phyloP scores from a whole-genome alignment of 2,888 invertebrate genomes.

The Euclidia mi region DNA sequence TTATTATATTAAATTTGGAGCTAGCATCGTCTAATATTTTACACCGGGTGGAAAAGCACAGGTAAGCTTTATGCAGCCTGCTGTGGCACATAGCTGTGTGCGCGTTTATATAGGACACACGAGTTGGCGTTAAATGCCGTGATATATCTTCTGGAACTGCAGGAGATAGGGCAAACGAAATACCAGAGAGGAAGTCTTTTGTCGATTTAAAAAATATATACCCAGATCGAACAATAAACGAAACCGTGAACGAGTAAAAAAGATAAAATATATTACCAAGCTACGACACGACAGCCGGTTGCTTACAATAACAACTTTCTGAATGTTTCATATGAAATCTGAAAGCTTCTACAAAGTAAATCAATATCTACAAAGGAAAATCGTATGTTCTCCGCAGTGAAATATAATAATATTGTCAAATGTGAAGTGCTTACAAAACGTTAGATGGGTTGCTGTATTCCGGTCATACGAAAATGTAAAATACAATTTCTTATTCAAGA shows the following conservation, averaged over 20 bases:
- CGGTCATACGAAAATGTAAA: conserved; percentile 40
- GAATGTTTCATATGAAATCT: conserved; percentile 37
- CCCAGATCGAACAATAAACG: neutral
- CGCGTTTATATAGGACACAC: conserved; percentile 54
- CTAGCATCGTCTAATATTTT: conserved; percentile 54
- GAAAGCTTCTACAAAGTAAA: conserved; percentile 36
- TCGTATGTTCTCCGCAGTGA: conserved; percentile 40
- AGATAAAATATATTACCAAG: neutral
- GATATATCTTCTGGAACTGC: conserved; percentile 64
- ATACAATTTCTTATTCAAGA: conserved; percentile 54
- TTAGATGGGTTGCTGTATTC: conserved; percentile 37
- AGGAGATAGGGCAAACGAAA: conserved; percentile 56
- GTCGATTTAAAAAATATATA: conserved; percentile 34
- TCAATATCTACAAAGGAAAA: conserved; percentile 45
- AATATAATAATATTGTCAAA: conserved; percentile 49
- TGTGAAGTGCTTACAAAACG: conserved; percentile 41
- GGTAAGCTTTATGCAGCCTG: conserved; percentile 58
- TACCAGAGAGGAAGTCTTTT: conserved; percentile 23
- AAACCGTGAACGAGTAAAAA: neutral
- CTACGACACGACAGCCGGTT: neutral
- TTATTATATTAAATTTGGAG: conserved; percentile 53
- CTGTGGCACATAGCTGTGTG: conserved; percentile 46
- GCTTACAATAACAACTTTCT: conserved; percentile 22
- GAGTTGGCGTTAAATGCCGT: conserved; percentile 59
- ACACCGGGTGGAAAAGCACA: conserved; percentile 53